Evolutionary conservation across 2,888 invertebrate genomes (phyloP), one percentile per base, ranked within the genome.

Genomic region (Diloba caeruleocephala): DNA sequence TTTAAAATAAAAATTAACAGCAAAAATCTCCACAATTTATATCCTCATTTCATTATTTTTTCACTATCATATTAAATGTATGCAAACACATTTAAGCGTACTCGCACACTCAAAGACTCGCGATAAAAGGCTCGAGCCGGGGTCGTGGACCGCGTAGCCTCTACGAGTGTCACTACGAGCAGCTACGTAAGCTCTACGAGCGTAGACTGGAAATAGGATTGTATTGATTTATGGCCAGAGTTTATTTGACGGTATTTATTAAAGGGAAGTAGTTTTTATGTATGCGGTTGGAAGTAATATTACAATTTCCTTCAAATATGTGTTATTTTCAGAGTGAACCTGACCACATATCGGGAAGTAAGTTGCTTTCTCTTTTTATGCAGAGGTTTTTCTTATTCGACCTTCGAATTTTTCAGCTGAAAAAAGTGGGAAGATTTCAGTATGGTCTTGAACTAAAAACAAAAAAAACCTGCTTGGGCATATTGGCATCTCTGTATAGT

Each of bases 11-110:
- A 21, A 1, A 21, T 21, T n/a, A n/a, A n/a, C n/a, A n/a, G n/a
- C n/a, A 21, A 4, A 1, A 7, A 5, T 21, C 2, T 21, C 5
- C 5, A 21, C 5, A 43, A 17, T 23, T 15, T 28, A 31, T 34
- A 28, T 34, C 38, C 44, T 12, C 31, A 19, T 55, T 39, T 6
- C 17, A 36, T 62, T 68, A 34, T 28, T 56, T 45, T 49, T 43
- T 17, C 38, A 44, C 46, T 45, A 56, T 67, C 41, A 39, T 51
- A 56, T 38, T 52, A 49, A 67, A 62, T 54, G 57, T 61, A 69
- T 70, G 71, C 64, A 73, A 72, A 72, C 70, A 71, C 63, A 69
- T 71, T 73, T 63, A 59, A 59, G 55, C 49, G 37, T 50, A 55
- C 57, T 55, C 64, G 57, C 67, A 55, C 57, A 56, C 39, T 59